Percentiles rank a stretch among this genome's conserved stretches.
These are phyloP conservation scores for Scolopax mira DNA, from an alignment of 2,113 vertebrate genomes.

Conservation along the genomic window DNA sequence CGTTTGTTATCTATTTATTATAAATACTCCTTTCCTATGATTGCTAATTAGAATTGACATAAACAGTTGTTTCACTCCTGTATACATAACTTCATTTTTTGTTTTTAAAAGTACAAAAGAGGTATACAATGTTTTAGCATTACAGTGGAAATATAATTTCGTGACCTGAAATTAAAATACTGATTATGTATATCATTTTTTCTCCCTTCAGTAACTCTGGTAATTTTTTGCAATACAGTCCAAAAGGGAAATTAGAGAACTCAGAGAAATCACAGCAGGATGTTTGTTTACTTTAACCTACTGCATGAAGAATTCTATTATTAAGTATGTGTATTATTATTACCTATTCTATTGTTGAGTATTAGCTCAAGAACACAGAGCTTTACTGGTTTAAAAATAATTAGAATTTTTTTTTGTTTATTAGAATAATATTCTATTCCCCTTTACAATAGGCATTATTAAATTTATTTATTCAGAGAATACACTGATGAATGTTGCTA, in stretches of 20 bases:
- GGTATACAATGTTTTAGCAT: neutral
- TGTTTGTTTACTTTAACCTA: constrained; percentile 9
- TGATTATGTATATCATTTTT: neutral
- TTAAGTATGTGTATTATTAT: neutral
- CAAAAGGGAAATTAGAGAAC: neutral
- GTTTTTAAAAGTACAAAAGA: neutral
- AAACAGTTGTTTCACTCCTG: neutral
- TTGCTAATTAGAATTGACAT: neutral
- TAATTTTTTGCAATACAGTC: neutral
- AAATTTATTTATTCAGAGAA: neutral
- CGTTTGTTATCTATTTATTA: neutral
- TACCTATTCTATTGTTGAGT: neutral
- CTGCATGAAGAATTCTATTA: neutral
- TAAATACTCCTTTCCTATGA: neutral
- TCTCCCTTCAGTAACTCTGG: neutral
- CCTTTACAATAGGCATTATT: neutral
- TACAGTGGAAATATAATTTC: neutral
- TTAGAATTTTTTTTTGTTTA: neutral
- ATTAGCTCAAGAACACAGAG: neutral
- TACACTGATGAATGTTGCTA: neutral
- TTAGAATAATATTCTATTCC: neutral
- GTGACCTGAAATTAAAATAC: neutral
- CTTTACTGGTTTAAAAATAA: neutral
- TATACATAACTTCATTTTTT: neutral
- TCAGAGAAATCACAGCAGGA: neutral